Evolutionary conservation across 2,797 vertebrate species (phyloP).

Genomic region (Liparis tanakae): DNA sequence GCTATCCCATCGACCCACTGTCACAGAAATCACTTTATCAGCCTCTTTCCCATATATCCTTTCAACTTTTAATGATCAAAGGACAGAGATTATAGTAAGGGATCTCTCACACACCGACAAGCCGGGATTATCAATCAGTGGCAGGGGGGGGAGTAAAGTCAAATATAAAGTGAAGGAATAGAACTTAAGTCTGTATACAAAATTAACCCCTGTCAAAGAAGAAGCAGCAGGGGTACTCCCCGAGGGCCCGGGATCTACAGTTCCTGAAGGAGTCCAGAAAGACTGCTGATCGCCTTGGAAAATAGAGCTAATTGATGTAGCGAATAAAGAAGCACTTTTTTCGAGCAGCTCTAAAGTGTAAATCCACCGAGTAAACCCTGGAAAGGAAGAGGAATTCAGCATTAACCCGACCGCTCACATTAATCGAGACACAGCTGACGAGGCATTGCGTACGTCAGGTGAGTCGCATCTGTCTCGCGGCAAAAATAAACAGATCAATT

Average conservation of each 20-base stretch:
- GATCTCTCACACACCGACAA: constrained; percentile 77
- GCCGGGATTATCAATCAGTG: constrained; percentile 80
- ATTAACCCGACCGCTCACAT: constrained; percentile 16
- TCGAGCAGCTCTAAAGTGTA: constrained; percentile 32
- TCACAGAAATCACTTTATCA: constrained; percentile 84
- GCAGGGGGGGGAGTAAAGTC: constrained; percentile 73
- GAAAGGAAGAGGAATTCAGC: constrained; percentile 17
- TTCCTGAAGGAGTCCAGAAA: constrained; percentile 63
- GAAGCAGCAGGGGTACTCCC: constrained; percentile 60
- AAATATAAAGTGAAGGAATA: constrained; percentile 78
- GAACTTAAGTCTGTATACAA: constrained; percentile 76
- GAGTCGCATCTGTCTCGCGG: constrained; percentile 50
- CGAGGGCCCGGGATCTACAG: constrained; percentile 58
- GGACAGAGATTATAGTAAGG: constrained; percentile 79
- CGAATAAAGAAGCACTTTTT: constrained; percentile 53
- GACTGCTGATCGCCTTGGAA: constrained; percentile 65
- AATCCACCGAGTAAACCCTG: constrained; percentile 50
- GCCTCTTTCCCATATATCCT: constrained; percentile 81
- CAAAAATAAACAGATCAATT: constrained; percentile 49
- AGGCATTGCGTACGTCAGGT: constrained; percentile 46
- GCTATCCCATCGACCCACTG: constrained; percentile 79
- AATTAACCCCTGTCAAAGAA: constrained; percentile 76
- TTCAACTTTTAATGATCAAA: constrained; percentile 86
- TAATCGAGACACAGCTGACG: constrained; percentile 47
- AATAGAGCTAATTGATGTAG: constrained; percentile 67